Base-by-base conservation (phyloP, 2,113 vertebrate species). In the Ardeotis arabs region DNA sequence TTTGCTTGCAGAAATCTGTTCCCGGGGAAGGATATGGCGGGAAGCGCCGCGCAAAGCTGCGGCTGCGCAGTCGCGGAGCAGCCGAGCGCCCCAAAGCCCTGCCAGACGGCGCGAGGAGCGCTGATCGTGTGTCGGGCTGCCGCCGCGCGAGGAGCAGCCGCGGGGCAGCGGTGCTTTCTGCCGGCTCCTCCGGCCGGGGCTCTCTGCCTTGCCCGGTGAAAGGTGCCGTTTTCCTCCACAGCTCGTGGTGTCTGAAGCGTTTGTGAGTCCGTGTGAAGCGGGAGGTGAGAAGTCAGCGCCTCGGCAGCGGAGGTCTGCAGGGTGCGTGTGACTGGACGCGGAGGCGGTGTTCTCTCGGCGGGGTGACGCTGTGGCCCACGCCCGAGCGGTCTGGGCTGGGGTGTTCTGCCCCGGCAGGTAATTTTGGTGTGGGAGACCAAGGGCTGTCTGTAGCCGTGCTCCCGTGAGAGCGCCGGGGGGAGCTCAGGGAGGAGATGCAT, bases 171-270 rank as follows among this genome's bases (percentile, higher is more conserved):
- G 3, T 35, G 56, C 56, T 28, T 7, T 23, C 45, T 49, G 47
- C 47, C 8, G 13, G 14, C 81, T 56, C 56, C 84, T 39, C 45
- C 56, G 0, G 21, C 58, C 8, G 13, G 10, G 8, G 14, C 39
- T 39, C 10, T 49, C 68, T 89, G 80, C 45, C 56, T 55, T 23
- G 70, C 39, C 1, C 63, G 58, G 7, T 56, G n/a, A 56, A 64
- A 77, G 35, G 35, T 29, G 70, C 74, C 7, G 4, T 77, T 67
- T 14, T 21, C 41, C 21, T 11, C 9, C 33, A 1, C 21, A 8
- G 47, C 90, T 45, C 10, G 9, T 25, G 88, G 45, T 41, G 9
- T 17, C 2, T 15, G 0, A 1, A 11, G 58, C 0, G 13, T 7
- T 3, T 1, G 55, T 7, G 89, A 58, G 59, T 41, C 70, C n/a